Evolutionary conservation across 2,797 vertebrate species (phyloP).

Genomic region (Anguilla marmorata): DNA sequence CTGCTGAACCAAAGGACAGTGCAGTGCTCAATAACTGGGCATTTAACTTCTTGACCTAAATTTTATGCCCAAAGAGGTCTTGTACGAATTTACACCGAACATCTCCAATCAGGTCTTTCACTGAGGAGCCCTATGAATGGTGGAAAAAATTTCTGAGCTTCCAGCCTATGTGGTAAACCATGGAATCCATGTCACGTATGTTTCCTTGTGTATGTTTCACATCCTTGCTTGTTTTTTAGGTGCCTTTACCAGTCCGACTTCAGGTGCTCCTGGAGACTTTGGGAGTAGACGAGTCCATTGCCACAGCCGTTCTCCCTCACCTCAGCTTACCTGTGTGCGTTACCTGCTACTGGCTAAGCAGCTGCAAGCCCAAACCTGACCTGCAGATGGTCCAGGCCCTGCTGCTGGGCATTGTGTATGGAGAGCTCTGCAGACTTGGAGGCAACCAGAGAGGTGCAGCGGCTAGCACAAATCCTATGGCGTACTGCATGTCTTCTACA

Average conservation of each 20-base stretch:
- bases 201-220: slow-evolving; percentile 2
- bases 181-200: not conserved
- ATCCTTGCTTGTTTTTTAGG: slow-evolving; percentile 60
- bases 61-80: not conserved
- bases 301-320: slow-evolving; percentile 69
- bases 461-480: not conserved
- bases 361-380: slow-evolving; percentile 69
- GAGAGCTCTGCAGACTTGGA: slow-evolving; percentile 70
- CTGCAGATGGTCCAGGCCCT: slow-evolving; percentile 77
- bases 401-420: slow-evolving; percentile 78
- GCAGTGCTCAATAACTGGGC: not conserved
- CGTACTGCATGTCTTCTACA: not conserved
- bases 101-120: not conserved
- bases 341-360: slow-evolving; percentile 79
- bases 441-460: slow-evolving; percentile 41
- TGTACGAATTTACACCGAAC: not conserved
- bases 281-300: slow-evolving; percentile 62
- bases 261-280: slow-evolving; percentile 77
- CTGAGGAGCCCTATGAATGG: not conserved
- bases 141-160: not conserved
- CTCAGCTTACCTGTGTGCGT: slow-evolving; percentile 77
- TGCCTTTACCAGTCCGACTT: slow-evolving; percentile 63
- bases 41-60: not conserved
- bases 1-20: not conserved
- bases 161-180: not conserved